phyloP scores from a whole-genome alignment of 2,888 invertebrate species.

The Drosophila picticornis region DNA sequence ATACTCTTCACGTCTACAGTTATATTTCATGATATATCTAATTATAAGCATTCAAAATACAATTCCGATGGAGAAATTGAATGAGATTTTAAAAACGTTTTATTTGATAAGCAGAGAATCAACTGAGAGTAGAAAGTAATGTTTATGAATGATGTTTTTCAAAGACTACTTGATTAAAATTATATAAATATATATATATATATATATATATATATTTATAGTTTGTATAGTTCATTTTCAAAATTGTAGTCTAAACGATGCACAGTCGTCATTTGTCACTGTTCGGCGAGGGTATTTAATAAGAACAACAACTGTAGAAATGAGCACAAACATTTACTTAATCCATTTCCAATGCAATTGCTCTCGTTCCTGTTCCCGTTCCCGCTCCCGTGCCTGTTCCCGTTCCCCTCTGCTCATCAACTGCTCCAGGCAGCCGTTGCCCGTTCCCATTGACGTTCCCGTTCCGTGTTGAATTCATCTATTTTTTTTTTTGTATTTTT shows the following conservation, averaged over 20 bases:
- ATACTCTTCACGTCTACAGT: background rate
- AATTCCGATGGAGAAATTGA: background rate
- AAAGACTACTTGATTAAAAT: no score
- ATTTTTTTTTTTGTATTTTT: slow-evolving; percentile 3
- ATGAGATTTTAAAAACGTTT: background rate
- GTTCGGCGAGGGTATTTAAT: slow-evolving; percentile 28
- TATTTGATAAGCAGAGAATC: background rate
- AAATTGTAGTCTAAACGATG: background rate
- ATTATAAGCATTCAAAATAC: background rate
- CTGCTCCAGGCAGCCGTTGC: slow-evolving; percentile 57
- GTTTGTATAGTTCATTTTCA: background rate
- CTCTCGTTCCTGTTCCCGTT: slow-evolving; percentile 48
- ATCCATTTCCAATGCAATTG: slow-evolving; percentile 76
- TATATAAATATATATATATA: no score
- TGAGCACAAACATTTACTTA: slow-evolving; percentile 78
- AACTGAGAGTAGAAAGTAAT: no score
- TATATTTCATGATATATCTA: background rate
- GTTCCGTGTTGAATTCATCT: slow-evolving; percentile 37
- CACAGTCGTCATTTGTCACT: fast-evolving
- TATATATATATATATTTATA: background rate
- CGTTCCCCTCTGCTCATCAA: slow-evolving; percentile 7
- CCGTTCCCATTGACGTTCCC: slow-evolving; percentile 44
- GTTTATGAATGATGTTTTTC: background rate
- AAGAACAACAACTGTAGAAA: slow-evolving; percentile 48
- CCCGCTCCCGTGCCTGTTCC: slow-evolving; percentile 8